Conservation (phyloP, 2,797 vertebrate species). For the Rhinoraja longicauda region DNA sequence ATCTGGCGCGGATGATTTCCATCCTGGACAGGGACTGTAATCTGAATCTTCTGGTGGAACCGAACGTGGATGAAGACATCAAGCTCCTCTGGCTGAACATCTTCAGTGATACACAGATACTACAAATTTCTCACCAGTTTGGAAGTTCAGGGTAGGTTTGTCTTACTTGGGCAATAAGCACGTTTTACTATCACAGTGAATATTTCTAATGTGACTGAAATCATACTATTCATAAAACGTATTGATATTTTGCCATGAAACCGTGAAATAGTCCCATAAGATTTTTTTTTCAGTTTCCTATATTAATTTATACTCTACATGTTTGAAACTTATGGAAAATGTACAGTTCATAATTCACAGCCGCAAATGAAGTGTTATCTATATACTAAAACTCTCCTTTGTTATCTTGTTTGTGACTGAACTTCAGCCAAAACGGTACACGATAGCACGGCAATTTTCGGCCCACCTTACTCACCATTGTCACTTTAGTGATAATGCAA, state of each 20-base stretch:
- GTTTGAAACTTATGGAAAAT: neutral
- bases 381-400: no score
- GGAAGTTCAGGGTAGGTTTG: constrained; percentile 49
- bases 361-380: neutral
- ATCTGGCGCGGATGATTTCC: constrained; percentile 56
- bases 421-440: no score
- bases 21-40: constrained; percentile 59
- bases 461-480: no score
- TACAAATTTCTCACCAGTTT: constrained; percentile 47
- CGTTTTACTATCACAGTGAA: neutral
- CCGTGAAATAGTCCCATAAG: neutral
- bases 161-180: neutral
- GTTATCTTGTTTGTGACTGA: no score
- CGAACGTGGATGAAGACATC: constrained; percentile 47
- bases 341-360: neutral
- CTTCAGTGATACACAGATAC: constrained; percentile 55
- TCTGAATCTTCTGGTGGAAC: constrained; percentile 54
- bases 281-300: neutral
- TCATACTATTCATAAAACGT: neutral
- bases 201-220: neutral
- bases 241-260: neutral
- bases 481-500: no score
- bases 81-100: constrained; percentile 60
- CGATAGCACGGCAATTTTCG: no score
- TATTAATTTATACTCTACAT: neutral